Conservation (phyloP, 2,797 vertebrate genomes). For the Spinus olivaceus region DNA sequence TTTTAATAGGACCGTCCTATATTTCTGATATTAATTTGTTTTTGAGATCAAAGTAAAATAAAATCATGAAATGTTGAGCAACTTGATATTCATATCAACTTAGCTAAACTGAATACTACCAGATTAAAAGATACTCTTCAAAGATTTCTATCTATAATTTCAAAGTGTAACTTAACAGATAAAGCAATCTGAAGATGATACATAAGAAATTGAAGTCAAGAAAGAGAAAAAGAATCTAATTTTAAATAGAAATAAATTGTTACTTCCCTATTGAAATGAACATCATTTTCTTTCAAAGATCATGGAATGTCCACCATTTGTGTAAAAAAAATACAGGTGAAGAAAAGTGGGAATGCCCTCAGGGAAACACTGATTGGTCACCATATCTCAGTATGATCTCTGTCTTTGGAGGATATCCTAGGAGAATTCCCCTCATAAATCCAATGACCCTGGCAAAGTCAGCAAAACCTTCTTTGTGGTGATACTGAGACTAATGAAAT, state of each 20-base stretch:
- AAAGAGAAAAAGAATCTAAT: not conserved
- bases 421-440: not conserved
- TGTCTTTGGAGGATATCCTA: not conserved
- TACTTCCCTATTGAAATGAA: not conserved
- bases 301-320: not conserved
- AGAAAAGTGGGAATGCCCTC: not conserved
- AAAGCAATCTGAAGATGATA: not conserved
- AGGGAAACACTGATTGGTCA: not conserved
- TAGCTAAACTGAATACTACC: not conserved
- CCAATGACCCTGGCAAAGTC: not conserved
- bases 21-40: not conserved
- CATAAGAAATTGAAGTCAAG: not conserved
- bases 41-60: not conserved
- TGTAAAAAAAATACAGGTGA: not conserved
- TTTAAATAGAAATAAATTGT: not conserved
- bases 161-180: not conserved
- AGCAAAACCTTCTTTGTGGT: not conserved
- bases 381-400: not conserved
- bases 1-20: not conserved
- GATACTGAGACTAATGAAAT: not conserved
- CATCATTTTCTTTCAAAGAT: not conserved
- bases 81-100: not conserved
- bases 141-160: not conserved
- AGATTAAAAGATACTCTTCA: not conserved
- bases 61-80: not conserved